Percentiles rank a stretch among this genome's conserved stretches.
phyloP scores from a whole-genome alignment of 2,888 invertebrate species.

The Sinhomidia bicolor region DNA sequence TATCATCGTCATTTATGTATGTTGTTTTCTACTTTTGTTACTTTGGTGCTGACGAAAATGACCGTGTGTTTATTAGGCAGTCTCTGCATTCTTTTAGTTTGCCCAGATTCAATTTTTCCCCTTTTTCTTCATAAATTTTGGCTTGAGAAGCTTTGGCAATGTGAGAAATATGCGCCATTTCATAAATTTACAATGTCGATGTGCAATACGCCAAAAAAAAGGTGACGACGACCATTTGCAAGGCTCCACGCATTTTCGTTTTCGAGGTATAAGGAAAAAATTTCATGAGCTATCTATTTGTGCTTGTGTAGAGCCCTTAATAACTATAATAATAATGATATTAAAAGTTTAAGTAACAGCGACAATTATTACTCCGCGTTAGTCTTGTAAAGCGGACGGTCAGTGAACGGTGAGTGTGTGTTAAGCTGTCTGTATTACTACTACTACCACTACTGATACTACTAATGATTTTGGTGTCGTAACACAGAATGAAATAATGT shows the following conservation, averaged over 20 bases:
- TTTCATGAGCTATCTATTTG: too few species aligned
- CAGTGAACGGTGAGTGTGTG: not conserved
- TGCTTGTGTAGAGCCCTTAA: too few species aligned
- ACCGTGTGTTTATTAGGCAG: constrained; percentile 34
- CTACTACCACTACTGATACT: too few species aligned
- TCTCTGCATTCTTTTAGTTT: not conserved
- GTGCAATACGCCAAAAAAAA: too few species aligned
- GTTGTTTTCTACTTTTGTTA: constrained; percentile 1
- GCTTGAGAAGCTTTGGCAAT: not conserved
- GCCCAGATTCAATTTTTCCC: not conserved
- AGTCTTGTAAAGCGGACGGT: not conserved
- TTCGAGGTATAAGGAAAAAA: not conserved
- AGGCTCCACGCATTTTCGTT: not conserved
- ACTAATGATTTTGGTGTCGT: constrained; percentile 12
- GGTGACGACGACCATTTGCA: not conserved
- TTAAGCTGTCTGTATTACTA: too few species aligned
- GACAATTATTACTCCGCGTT: not conserved
- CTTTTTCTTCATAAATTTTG: constrained; percentile 39
- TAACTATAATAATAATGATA: too few species aligned
- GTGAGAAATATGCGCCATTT: not conserved
- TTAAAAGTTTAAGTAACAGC: not conserved
- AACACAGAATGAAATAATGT: not conserved
- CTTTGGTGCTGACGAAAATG: constrained; percentile 34
- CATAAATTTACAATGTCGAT: too few species aligned
- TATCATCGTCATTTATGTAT: not conserved